Conservation (phyloP, 2,888 invertebrate species). For the Hipparchia sbordonii region DNA sequence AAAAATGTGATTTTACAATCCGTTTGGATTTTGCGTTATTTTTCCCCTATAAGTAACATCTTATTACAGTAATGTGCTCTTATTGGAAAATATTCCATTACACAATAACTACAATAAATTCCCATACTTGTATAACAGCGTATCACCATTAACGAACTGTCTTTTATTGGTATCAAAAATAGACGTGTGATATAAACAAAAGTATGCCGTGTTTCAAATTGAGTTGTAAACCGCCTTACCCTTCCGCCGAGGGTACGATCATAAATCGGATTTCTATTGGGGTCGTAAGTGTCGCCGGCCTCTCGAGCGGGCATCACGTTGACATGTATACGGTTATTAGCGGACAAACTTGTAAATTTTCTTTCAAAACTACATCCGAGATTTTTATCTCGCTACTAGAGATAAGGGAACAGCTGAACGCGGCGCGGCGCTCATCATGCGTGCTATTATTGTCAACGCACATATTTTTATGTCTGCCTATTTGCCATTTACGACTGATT, state of each 20-base stretch:
- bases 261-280: slow-evolving; percentile 71
- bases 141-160: slow-evolving; percentile 33
- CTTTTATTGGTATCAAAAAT: slow-evolving; percentile 35
- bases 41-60: neutral
- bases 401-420: slow-evolving; percentile 54
- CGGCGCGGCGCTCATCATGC: slow-evolving; percentile 48
- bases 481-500: slow-evolving; percentile 68
- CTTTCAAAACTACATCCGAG: slow-evolving; percentile 67
- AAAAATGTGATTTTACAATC: neutral
- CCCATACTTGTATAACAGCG: slow-evolving; percentile 9
- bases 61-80: neutral
- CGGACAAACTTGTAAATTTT: slow-evolving; percentile 67
- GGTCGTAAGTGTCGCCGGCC: slow-evolving; percentile 67
- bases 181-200: slow-evolving; percentile 47
- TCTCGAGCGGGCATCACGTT: slow-evolving; percentile 58
- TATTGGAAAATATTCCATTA: slow-evolving; percentile 4
- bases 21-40: neutral
- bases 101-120: slow-evolving; percentile 11
- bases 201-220: slow-evolving; percentile 68
- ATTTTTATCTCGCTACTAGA: slow-evolving; percentile 64
- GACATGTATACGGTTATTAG: slow-evolving; percentile 66
- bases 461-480: slow-evolving; percentile 61
- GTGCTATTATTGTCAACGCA: slow-evolving; percentile 60
- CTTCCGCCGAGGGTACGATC: slow-evolving; percentile 65
- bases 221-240: slow-evolving; percentile 73